Conservation (phyloP, 2,888 invertebrate species). For the Abrostola tripartita region DNA sequence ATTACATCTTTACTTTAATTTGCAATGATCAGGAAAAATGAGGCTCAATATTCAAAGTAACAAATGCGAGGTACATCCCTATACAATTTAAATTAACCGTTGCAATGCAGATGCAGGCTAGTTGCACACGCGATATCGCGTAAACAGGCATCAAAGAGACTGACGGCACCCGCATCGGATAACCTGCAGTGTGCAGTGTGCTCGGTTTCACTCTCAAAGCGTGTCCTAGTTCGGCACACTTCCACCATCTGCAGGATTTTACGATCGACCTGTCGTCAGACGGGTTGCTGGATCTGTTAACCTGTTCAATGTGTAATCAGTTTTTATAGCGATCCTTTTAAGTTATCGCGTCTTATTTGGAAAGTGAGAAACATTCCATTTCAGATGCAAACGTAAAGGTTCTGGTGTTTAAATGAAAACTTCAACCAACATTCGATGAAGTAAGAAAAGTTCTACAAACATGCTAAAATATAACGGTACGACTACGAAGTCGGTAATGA, state of each 20-base stretch:
- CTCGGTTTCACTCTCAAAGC: conserved; percentile 64
- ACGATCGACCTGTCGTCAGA: conserved; percentile 43
- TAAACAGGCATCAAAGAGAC: conserved; percentile 54
- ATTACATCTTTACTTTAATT: no score
- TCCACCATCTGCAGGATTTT: conserved; percentile 48
- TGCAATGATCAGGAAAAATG: no score
- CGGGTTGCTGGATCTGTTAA: conserved; percentile 39
- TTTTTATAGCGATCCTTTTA: not conserved
- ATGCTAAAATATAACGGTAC: conserved; percentile 20
- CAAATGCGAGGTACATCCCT: conserved; percentile 21
- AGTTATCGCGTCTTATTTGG: conserved; percentile 4
- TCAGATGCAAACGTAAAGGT: not conserved
- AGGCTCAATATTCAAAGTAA: conserved; percentile 17
- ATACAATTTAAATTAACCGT: conserved; percentile 39
- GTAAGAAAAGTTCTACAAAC: conserved; percentile 2
- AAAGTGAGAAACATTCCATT: not conserved
- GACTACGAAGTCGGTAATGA: conserved; percentile 20
- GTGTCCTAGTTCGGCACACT: conserved; percentile 57
- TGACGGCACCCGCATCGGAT: conserved; percentile 54
- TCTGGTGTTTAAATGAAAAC: not conserved
- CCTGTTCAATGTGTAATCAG: conserved; percentile 25
- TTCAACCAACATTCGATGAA: not conserved
- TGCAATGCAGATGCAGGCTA: conserved; percentile 27
- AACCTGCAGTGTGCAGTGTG: conserved; percentile 54
- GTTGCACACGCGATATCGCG: conserved; percentile 34